These are phyloP conservation scores for Leptopilina clavipes DNA, from an alignment of 1,140 invertebrate genomes.

Conservation along the genomic window DNA sequence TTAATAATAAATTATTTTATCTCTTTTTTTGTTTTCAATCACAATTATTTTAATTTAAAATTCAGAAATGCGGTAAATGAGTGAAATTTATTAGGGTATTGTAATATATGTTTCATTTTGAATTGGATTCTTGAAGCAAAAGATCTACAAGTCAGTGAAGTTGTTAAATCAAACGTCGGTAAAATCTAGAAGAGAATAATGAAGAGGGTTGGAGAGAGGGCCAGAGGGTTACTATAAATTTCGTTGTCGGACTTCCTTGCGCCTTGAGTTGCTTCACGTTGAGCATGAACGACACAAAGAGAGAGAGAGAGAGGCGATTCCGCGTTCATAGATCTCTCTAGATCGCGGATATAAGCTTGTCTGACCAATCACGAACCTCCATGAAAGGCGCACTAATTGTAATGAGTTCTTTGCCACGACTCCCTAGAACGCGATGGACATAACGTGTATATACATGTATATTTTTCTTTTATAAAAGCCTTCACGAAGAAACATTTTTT, in stretches of 20 bases:
- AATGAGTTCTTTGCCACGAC: conserved; percentile 63
- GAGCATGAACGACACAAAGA: conserved; percentile 43
- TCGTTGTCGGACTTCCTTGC: conserved; percentile 55
- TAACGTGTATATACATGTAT: too few relatives aligned
- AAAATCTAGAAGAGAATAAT: conserved; percentile 47
- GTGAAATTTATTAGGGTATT: not conserved
- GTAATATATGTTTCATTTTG: not conserved
- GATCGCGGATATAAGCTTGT: conserved; percentile 51
- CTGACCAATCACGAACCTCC: conserved; percentile 46
- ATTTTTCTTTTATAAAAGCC: too few relatives aligned
- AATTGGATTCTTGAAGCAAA: not conserved
- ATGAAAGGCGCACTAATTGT: conserved; percentile 64
- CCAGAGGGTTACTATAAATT: conserved; percentile 62
- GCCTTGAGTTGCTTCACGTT: conserved; percentile 44
- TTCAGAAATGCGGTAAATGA: not conserved
- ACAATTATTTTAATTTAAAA: too few relatives aligned
- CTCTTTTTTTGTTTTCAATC: too few relatives aligned
- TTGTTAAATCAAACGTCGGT: conserved; percentile 53
- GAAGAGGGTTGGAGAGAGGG: conserved; percentile 44
- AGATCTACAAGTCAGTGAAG: conserved; percentile 33
- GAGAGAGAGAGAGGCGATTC: conserved; percentile 42
- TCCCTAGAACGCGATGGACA: conserved; percentile 47
- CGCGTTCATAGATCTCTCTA: conserved; percentile 58
- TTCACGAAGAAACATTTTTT: too few relatives aligned
- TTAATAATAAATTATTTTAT: too few relatives aligned